Conservation (phyloP, 2,797 vertebrate genomes). For the Rhyacichthys aspro region DNA sequence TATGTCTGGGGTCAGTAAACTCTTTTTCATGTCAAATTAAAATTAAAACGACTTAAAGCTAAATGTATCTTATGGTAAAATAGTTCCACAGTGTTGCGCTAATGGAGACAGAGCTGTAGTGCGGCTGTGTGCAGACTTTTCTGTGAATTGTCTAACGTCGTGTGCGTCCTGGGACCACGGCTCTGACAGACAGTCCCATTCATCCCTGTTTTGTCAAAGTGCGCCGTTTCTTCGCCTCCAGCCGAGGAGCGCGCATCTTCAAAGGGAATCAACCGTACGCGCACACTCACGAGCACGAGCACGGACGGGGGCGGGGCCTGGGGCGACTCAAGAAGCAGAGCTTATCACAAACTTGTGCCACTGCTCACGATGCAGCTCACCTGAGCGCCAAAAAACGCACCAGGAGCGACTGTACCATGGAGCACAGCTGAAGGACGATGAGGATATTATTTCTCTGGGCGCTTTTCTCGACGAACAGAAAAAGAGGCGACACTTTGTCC, state of each 20-base stretch:
- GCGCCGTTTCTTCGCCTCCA: slow-evolving; percentile 1
- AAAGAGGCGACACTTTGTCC: slow-evolving; percentile 12
- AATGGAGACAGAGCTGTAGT: neutral
- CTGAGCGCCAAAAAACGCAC: slow-evolving; percentile 50
- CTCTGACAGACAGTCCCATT: slow-evolving; percentile 3
- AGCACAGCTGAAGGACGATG: slow-evolving; percentile 34
- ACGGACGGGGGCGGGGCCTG: slow-evolving; percentile 59
- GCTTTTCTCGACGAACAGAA: slow-evolving; percentile 24
- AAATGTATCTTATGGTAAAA: too few relatives aligned
- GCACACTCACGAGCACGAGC: neutral
- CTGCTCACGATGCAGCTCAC: slow-evolving; percentile 41
- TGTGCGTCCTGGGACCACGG: slow-evolving; percentile 6
- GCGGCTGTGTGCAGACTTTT: neutral
- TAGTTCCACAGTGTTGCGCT: too few relatives aligned
- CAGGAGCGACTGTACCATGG: slow-evolving; percentile 43
- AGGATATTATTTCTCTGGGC: slow-evolving; percentile 62
- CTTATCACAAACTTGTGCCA: slow-evolving; percentile 56
- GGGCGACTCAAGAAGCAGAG: slow-evolving; percentile 47
- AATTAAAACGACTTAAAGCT: too few relatives aligned
- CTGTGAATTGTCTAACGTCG: neutral
- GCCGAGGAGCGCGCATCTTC: neutral
- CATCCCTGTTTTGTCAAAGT: slow-evolving; percentile 9
- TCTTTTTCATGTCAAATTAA: too few relatives aligned
- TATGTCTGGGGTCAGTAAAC: too few relatives aligned
- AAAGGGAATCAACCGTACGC: neutral